phyloP scores from a whole-genome alignment of 2,797 vertebrate species.

The Oryzias dopingdopingensis region DNA sequence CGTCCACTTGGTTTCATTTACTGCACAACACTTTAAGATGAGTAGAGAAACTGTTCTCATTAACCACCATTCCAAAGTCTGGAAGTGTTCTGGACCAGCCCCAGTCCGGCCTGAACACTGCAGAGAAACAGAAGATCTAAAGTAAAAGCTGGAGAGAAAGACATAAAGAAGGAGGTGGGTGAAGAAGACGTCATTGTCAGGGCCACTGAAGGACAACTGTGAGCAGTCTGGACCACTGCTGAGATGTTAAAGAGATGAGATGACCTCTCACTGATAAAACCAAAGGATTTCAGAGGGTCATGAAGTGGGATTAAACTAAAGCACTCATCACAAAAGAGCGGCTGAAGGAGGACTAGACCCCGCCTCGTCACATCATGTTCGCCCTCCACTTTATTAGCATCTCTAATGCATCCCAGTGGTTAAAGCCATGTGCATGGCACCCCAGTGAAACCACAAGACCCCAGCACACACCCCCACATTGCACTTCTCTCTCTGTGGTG shows the following conservation, averaged over 20 bases:
- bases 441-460: conserved; percentile 46
- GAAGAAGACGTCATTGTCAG: conserved; percentile 28
- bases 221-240: conserved; percentile 27
- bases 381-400: conserved; percentile 57
- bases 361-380: conserved; percentile 42
- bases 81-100: background rate
- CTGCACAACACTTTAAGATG: too few species aligned
- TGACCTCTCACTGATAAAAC: conserved; percentile 28
- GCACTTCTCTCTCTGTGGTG: conserved; percentile 25
- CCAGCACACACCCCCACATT: conserved; percentile 15
- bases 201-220: conserved; percentile 25
- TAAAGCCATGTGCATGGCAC: conserved; percentile 31
- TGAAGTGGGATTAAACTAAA: conserved; percentile 38
- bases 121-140: conserved; percentile 1
- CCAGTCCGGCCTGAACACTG: background rate
- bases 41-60: too few species aligned
- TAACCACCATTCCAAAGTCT: conserved; percentile 6
- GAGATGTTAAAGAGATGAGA: conserved; percentile 30
- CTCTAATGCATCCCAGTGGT: conserved; percentile 40
- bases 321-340: conserved; percentile 47
- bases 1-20: too few species aligned
- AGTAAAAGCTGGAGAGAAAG: background rate
- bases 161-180: background rate
- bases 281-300: conserved; percentile 50
- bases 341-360: conserved; percentile 47